phyloP scores from a whole-genome alignment of 2,797 vertebrate genomes.

The Kryptopterus vitreolus region DNA sequence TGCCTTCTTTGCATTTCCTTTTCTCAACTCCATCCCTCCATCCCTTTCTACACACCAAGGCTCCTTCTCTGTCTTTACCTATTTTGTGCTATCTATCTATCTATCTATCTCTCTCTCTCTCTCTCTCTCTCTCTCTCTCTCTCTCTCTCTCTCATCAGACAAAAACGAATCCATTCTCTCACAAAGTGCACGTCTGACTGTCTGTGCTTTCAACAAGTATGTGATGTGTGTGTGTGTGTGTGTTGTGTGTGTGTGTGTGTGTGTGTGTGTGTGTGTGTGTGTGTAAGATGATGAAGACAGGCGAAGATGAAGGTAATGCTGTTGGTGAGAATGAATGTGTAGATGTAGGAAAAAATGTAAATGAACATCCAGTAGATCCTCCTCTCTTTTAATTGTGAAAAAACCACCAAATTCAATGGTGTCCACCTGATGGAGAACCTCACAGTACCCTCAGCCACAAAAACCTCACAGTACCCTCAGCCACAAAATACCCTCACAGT shows the following conservation, averaged over 20 bases:
- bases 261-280: conserved; percentile 19
- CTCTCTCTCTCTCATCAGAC: conserved; percentile 27
- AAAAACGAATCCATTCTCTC: conserved; percentile 35
- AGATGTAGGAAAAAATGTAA: no score
- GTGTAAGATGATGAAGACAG: conserved; percentile 2
- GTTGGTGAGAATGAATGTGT: no score
- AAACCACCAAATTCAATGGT: no score
- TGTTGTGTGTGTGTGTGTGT: neutral
- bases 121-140: conserved; percentile 50
- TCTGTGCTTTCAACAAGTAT: neutral
- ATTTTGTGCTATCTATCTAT: neutral
- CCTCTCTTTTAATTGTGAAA: no score
- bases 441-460: no score
- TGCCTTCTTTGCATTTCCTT: neutral
- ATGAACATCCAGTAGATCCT: no score
- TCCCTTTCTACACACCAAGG: neutral
- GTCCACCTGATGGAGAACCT: no score
- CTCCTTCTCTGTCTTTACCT: neutral
- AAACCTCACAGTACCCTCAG: no score
- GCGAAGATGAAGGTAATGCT: no score
- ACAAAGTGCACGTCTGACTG: conserved; percentile 20
- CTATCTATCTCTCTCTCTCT: neutral
- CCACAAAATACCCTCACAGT: no score
- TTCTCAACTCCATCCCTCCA: neutral
- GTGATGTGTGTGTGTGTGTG: neutral